Evolutionary conservation across 2,888 invertebrate species (phyloP).

Genomic region (Mycalesis mineus): DNA sequence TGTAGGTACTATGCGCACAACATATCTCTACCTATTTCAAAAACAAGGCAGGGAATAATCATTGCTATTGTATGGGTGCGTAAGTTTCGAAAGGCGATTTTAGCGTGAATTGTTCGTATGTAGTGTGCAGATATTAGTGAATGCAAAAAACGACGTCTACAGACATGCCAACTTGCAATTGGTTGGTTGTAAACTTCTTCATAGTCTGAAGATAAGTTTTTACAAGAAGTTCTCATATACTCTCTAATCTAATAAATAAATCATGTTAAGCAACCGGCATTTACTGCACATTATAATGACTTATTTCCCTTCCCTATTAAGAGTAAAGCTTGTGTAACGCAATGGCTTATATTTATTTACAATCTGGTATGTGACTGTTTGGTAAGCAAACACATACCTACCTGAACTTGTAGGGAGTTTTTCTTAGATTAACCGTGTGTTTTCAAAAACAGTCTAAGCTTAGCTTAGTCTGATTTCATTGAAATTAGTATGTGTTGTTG

Average conservation of each 20-base stretch:
- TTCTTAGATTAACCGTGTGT: too few relatives aligned
- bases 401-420: too few relatives aligned
- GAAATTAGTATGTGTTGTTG: too few relatives aligned
- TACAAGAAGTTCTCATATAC: neutral
- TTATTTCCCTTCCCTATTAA: too few relatives aligned
- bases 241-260: neutral
- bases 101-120: constrained; percentile 22
- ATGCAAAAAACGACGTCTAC: constrained; percentile 34
- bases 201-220: neutral
- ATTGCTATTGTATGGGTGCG: constrained; percentile 1
- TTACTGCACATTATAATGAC: too few relatives aligned
- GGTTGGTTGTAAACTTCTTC: neutral
- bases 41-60: constrained; percentile 8
- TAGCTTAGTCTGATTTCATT: too few relatives aligned
- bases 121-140: constrained; percentile 23
- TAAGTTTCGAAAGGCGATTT: constrained; percentile 23
- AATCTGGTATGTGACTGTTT: too few relatives aligned
- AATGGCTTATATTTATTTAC: too few relatives aligned
- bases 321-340: too few relatives aligned
- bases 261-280: too few relatives aligned
- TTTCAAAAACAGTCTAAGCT: too few relatives aligned
- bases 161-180: neutral
- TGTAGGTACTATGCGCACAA: neutral
- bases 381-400: too few relatives aligned
- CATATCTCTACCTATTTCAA: neutral